phyloP scores from a whole-genome alignment of 2,113 vertebrate genomes.

The Tupaia chinensis region DNA sequence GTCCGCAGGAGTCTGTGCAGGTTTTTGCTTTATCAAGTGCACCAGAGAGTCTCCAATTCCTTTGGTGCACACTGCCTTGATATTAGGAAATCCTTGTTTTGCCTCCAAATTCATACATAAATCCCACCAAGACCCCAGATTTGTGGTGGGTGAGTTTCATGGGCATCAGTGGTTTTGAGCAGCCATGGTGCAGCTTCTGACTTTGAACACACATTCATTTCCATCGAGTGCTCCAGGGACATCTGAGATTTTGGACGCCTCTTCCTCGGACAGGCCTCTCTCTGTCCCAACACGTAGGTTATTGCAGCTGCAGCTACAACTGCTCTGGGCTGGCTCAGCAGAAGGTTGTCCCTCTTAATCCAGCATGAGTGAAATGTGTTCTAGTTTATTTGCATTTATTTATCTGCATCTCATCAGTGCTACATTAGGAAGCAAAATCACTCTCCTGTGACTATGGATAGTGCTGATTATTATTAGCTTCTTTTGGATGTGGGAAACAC shows the following conservation, averaged over 20 bases:
- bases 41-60: background rate
- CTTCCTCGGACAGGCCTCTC: background rate
- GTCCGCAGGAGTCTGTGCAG: background rate
- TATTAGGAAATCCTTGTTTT: slow-evolving; percentile 17
- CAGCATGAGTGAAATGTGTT: background rate
- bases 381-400: background rate
- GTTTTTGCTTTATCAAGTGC: background rate
- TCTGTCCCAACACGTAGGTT: background rate
- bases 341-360: slow-evolving; percentile 15
- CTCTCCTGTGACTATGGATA: background rate
- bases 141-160: slow-evolving; percentile 7
- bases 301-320: background rate
- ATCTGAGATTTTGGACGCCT: slow-evolving; percentile 31
- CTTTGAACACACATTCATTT: background rate
- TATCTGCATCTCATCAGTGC: slow-evolving; percentile 27
- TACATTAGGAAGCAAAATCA: background rate
- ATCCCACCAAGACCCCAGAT: background rate
- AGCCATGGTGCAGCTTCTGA: slow-evolving; percentile 67
- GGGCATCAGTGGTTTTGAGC: background rate
- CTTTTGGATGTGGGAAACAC: background rate
- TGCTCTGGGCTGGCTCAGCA: background rate
- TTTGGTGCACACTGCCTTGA: background rate
- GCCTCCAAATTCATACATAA: slow-evolving; percentile 22
- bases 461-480: background rate
- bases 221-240: slow-evolving; percentile 28